Base-by-base conservation (phyloP, 2,888 invertebrate species). In the Macaria notata region DNA sequence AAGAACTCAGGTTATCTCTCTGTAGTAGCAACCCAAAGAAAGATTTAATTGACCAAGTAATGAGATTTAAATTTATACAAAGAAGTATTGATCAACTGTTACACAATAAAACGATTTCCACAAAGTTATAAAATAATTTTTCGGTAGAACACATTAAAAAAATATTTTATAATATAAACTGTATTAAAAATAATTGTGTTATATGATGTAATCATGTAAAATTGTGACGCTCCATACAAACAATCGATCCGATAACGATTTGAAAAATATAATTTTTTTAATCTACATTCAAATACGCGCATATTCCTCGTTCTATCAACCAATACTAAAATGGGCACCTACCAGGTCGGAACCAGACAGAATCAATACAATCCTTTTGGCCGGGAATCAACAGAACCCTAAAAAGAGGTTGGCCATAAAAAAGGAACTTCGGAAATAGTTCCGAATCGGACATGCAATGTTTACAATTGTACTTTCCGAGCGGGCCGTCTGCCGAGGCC, bases 401-500 rank as follows among this genome's bases (percentile, higher is more conserved):
- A 46, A 59, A 52, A 54, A 38, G 45, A 43, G 46, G 49, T 52
- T 31, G 50, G 43, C 31, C 45, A 39, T 38, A 54, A 59, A 59
- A 51, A 54, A 31, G 45, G 29, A 51, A 54, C 9, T 59, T 54
- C 48, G 19, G 44, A 48, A 57, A 54, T 59, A 59, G 59, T 56
- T 56, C 36, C 9, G 36, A 60, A 54, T 54, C 50, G 60, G 60
- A 60, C 60, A 60, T 56, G 56, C 53, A 49, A 56, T 60, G 56
- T 60, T 54, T 60, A 60, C 59, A 55, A 56, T 54, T 49, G 56
- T 53, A 44, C 56, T 49, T 56, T 52, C 54, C 38, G 46, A 50
- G 47, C 52, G 46, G 53, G 41, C 39, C 48, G 52, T 61, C 62
- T 61, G 62, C 49, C 59, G 31, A 48, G 61, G 69, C 76, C 74